Base-by-base conservation (phyloP, 2,797 vertebrate species). In the Pangasius sanitwongsei region DNA sequence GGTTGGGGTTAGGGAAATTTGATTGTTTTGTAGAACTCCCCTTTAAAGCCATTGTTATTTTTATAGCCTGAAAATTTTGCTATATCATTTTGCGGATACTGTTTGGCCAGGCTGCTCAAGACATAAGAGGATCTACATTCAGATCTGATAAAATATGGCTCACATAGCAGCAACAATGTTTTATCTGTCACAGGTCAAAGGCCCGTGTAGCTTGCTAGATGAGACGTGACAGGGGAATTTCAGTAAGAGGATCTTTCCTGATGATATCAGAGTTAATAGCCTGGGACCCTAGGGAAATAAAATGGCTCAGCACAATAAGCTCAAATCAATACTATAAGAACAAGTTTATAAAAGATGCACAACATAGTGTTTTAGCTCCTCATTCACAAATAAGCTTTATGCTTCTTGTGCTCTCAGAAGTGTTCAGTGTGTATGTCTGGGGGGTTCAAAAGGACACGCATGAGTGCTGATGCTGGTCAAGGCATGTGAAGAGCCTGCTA, bases 331-430 rank as follows among this genome's bases (percentile, higher is more conserved):
- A 96, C 89, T 61, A 34, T 91, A 93, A 93, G 96, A 90, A 89
- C 94, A 94, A 96, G 95, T 95, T 96, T 94, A 96, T 96, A 95
- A 94, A 95, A 94, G 95, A 96, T 96, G 90, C 90, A 91, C 85
- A 95, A 94, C 94, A 91, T 95, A 95, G 93, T 94, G 94, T 94
- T 96, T 96, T 95, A 95, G 94, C 94, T 94, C 92, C 90, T 92
- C 93, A 92, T 95, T 96, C 94, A 92, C 94, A 93, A 94, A 94
- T 94, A 94, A 94, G 93, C 89, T 88, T 93, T 85, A 93, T 93
- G 94, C 94, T 95, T 95, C 92, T 92, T 95, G 94, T 92, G 90
- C 90, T 94, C 95, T 94, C 95, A 94, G 91, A 94, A 94, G 93
- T 86, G 93, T 92, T 94, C 94, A 77, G 81, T 83, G 50, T 61